A percentile compares a stretch with the other conserved stretches of the same genome.
phyloP scores from a whole-genome alignment of 2,797 vertebrate species.

The Pterois miles region DNA sequence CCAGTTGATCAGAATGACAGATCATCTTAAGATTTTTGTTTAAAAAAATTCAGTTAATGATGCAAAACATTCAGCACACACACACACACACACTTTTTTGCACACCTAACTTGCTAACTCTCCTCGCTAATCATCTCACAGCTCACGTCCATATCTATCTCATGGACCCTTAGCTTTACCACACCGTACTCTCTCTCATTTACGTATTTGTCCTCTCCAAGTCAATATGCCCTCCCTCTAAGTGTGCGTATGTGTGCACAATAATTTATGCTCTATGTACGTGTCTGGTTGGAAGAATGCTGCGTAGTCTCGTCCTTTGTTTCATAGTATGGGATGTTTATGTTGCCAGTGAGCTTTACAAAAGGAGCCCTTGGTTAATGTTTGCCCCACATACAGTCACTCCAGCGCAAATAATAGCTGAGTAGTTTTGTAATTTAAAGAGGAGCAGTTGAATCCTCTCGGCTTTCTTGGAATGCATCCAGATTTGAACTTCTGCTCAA shows the following conservation, averaged over 20 bases:
- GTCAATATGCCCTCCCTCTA: constrained; percentile 20
- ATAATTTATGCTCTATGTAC: constrained; percentile 49
- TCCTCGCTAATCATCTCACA: background rate
- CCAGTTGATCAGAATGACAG: too few species aligned
- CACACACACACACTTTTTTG: background rate
- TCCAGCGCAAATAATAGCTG: constrained; percentile 37
- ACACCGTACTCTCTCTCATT: background rate
- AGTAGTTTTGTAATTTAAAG: constrained; percentile 45
- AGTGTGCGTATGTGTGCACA: constrained; percentile 13
- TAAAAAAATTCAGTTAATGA: too few species aligned
- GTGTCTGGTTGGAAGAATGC: constrained; percentile 50
- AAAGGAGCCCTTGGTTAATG: constrained; percentile 52
- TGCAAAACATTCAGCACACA: background rate
- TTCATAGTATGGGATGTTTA: constrained; percentile 60
- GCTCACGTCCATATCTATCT: background rate
- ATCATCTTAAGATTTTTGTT: too few species aligned
- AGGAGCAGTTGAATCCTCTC: constrained; percentile 24
- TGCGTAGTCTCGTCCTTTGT: constrained; percentile 56
- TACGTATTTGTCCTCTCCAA: constrained; percentile 29
- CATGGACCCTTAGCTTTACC: background rate
- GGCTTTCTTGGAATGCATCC: constrained; percentile 14
- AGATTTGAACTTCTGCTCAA: constrained; percentile 17
- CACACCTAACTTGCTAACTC: background rate
- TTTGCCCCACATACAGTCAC: constrained; percentile 55
- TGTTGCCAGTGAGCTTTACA: constrained; percentile 56